Base-by-base conservation (phyloP, 1,140 invertebrate species). In the Euwallacea fornicatus region DNA sequence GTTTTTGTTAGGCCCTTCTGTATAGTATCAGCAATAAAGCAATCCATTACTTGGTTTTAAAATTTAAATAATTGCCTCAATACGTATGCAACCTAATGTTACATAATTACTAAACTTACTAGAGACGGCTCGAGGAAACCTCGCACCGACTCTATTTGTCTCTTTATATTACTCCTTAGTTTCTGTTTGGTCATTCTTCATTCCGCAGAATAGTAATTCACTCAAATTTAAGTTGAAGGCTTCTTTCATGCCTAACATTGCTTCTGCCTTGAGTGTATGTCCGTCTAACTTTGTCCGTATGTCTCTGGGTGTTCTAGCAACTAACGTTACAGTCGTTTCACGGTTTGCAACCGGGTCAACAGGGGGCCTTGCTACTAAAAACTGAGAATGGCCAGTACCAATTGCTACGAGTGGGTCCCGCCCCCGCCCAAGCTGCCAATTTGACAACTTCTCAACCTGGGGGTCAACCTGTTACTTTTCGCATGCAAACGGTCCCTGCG, bases 371-470 rank as follows among this genome's bases (percentile, higher is more conserved):
- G 78, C 86, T 97, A 75, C 84, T 98, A 78, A 96, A 97, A 85
- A 97, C 95, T 80, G 95, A 98, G 85, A 96, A 93, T 87, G 96
- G 95, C 74, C 93, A 96, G 80, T 94, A 92, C 83, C 94, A 97
- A 83, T 85, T 97, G 77, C 84, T 98, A 73, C 89, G 93, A 81
- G 92, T 96, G 74, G 92, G 92, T 70, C 90, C 91, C 66, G 87
- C 89, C n/a, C 86, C 88, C 9, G 75, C 84, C 3, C 81, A 82
- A 76, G 85, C 86, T 76, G 85, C 86, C 56, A 85, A 89, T 71
- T 87, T 85, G 76, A 83, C 83, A 46, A 84, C 86, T 75, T 85
- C 86, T 73, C 84, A 86, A 78, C 77, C 82, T 59, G 76, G 72
- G 33, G 80, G 81, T 71, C 75, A 78, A 62, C 76, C 79, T 60